A percentile compares a stretch with the other conserved stretches of the same genome.
Conservation (phyloP, 2,888 invertebrate species). For the Eilema sororculum region DNA sequence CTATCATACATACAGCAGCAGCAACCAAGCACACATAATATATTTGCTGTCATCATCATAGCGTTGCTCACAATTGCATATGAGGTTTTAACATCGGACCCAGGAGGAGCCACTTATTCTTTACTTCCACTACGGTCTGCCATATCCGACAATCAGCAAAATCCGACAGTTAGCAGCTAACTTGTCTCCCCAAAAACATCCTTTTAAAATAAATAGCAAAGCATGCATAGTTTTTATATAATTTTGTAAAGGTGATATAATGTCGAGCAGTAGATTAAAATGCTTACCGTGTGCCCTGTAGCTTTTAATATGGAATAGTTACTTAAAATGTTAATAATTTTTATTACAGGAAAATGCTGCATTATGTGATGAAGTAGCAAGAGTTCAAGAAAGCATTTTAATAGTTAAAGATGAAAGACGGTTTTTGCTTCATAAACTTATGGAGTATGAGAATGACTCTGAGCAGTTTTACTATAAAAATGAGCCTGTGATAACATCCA, state of each 20-base stretch:
- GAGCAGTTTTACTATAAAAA: conserved; percentile 65
- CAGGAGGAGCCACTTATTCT: no score
- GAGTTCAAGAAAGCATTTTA: conserved; percentile 93
- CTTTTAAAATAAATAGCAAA: no score
- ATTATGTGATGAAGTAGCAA: conserved; percentile 95
- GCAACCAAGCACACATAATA: neutral
- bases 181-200: no score
- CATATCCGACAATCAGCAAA: no score
- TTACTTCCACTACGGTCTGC: no score
- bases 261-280: neutral
- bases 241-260: neutral
- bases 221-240: no score
- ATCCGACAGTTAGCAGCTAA: no score
- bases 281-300: neutral
- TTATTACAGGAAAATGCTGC: conserved; percentile 92
- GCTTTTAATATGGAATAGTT: neutral
- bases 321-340: neutral
- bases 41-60: no score
- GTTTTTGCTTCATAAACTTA: conserved; percentile 92
- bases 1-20: no score
- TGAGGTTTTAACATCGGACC: no score
- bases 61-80: no score
- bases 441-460: conserved; percentile 88
- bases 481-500: conserved; percentile 59
- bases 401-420: conserved; percentile 94